A percentile compares a stretch with the other conserved stretches of the same genome.
phyloP scores from a whole-genome alignment of 2,888 invertebrate genomes.

The Sarcophaga carnaria region DNA sequence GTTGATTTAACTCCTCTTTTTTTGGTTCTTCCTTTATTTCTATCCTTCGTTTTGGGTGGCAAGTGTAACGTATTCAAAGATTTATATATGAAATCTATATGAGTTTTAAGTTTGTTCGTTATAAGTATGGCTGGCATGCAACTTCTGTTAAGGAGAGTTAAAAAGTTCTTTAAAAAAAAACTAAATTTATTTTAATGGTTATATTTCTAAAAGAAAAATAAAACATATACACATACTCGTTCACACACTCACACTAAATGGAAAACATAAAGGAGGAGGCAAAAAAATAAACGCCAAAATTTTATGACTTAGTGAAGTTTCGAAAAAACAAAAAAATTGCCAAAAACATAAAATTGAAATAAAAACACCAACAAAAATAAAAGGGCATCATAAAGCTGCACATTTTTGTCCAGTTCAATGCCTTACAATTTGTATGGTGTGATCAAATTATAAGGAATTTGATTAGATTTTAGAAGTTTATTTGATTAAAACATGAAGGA shows the following conservation, averaged over 20 bases:
- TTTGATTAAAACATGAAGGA: no score
- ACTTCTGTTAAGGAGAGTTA: conserved; percentile 22
- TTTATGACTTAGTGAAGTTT: neutral
- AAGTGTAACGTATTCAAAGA: conserved; percentile 28
- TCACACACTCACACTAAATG: no score
- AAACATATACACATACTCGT: neutral
- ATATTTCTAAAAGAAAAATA: conserved; percentile 32
- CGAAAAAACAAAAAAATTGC: neutral
- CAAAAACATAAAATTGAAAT: conserved; percentile 7
- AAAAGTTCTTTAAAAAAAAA: conserved; percentile 23
- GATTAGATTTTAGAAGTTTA: no score
- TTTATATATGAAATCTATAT: conserved; percentile 8
- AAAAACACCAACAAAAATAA: neutral
- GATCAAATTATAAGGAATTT: no score
- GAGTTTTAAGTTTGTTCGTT: neutral
- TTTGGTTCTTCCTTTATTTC: no score
- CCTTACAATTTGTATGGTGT: no score
- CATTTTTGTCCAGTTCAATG: conserved; percentile 9
- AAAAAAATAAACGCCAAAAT: conserved; percentile 8
- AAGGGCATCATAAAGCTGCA: neutral
- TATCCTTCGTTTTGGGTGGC: neutral
- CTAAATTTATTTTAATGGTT: conserved; percentile 41
- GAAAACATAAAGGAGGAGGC: no score
- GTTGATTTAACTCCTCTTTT: no score
- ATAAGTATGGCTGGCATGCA: neutral